phyloP scores from a whole-genome alignment of 2,797 vertebrate genomes.

The Cyclopterus lumpus region DNA sequence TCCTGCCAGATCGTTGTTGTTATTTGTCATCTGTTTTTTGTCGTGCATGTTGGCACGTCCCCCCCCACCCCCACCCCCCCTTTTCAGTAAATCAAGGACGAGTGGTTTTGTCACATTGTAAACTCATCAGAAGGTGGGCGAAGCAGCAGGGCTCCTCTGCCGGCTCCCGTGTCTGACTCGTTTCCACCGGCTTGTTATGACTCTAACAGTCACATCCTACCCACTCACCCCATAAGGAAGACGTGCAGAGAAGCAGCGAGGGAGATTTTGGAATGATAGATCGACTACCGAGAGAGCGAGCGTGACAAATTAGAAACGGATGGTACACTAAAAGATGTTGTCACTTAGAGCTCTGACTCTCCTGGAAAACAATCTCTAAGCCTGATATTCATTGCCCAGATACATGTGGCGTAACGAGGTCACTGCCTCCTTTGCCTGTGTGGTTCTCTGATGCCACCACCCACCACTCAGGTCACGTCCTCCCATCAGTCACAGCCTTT shows the following conservation, averaged over 20 bases:
- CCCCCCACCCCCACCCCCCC: conserved; percentile 19
- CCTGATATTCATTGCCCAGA: not conserved
- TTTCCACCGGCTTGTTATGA: conserved; percentile 76
- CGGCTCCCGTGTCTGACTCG: conserved; percentile 64
- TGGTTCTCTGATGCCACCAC: conserved; percentile 11
- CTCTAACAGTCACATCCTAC: conserved; percentile 75
- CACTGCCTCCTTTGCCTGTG: not conserved
- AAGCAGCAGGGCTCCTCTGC: conserved; percentile 59
- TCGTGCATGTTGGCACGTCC: too few relatives aligned
- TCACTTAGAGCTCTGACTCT: not conserved
- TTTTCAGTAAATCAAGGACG: conserved; percentile 44
- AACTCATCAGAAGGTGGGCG: conserved; percentile 81
- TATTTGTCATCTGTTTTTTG: conserved; percentile 9
- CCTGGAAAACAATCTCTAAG: not conserved
- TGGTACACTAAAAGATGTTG: too few relatives aligned
- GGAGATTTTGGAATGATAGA: conserved; percentile 13
- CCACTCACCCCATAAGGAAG: conserved; percentile 66
- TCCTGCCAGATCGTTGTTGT: conserved; percentile 10
- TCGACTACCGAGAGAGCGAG: conserved; percentile 15
- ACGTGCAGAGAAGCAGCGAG: conserved; percentile 35
- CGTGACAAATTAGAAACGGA: conserved; percentile 28
- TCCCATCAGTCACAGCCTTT: conserved; percentile 18
- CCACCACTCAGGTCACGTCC: conserved; percentile 2
- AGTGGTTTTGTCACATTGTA: conserved; percentile 72
- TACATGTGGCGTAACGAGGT: not conserved